Evolutionary conservation across 2,888 invertebrate species (phyloP), one percentile per base, ranked within the genome.

Genomic region (Scelioninae gen. 1): DNA sequence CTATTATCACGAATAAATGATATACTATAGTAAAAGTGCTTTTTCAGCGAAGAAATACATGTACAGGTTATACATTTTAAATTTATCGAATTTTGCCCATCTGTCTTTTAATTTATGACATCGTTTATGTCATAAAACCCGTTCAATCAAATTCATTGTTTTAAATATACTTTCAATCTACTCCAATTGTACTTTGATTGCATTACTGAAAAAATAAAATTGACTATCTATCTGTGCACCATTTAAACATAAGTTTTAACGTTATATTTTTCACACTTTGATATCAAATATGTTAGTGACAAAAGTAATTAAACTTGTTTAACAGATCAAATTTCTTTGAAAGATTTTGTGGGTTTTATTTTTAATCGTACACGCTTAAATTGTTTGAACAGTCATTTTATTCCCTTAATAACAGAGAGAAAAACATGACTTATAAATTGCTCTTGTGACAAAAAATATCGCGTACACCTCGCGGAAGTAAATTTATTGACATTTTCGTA

Each of bases 41-140:
- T 11, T 38, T 38, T 38, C 1, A 38, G 1, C 1, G 5, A 4
- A 38, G 11, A 38, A 38, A 38, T 8, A 38, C 9, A 8, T 11
- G 1, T 38, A 38, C 11, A 0, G 1, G 38, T 5, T 1, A 5
- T 2, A 23, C 43, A 0, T n/a, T 9, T 43, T 2, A 43, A 10
- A 43, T 43, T 43, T 43, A 43, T 43, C n/a, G 43, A n/a, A 43
- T n/a, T 43, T n/a, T n/a, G n/a, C n/a, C n/a, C n/a, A 43, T 9
- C 43, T 43, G n/a, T 43, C n/a, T 43, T n/a, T 43, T 43, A n/a
- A 43, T 43, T n/a, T 43, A 43, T 43, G n/a, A 23, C 23, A 43
- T 43, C 43, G 43, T 43, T n/a, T n/a, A 43, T 9, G 10, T 6
- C 1, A 43, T 43, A n/a, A 43, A 43, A 43, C 11, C 3, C 11